Evolutionary conservation across 2,888 invertebrate genomes (phyloP), one percentile per base, ranked within the genome.

Genomic region (Myopa testacea): DNA sequence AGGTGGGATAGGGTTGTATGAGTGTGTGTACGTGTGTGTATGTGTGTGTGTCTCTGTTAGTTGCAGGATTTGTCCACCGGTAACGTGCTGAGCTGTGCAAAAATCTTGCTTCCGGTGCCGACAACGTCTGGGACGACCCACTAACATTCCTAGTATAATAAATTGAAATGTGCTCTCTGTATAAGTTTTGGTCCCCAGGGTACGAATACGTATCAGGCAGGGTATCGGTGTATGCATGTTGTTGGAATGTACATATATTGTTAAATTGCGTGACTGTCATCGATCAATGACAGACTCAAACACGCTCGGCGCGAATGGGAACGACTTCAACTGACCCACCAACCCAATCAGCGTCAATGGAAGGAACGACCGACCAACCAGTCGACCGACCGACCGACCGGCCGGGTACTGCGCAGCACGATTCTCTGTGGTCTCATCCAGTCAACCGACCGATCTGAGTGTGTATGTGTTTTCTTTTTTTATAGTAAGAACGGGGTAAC

Each of bases 231-330:
- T 45, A 10, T 26, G 26, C 19, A 19, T n/a, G 16, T 4, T 63
- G 34, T 73, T 7, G 4, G 37, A 37, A 10, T 65, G n/a, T 10
- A 55, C 5, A 52, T 74, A 67, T 78, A 76, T 63, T 58, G 76
- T 78, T 79, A 75, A 78, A 80, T 81, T 82, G 80, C 81, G 81
- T 82, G 81, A 82, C 81, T 80, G 78, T 78, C 81, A 82, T 82
- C 81, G 82, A 82, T 82, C 81, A 82, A 80, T 79, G 82, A 79
- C 81, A 80, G 81, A 78, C 45, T 45, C 45, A 81, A 77, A 58
- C 55, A 40, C 77, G 79, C 75, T 78, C 80, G 80, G 76, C 68
- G 73, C n/a, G 52, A 67, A 62, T 52, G 65, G 38, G 55, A 55
- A 55, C 4, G 52, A 50, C 55, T 19, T 52, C 67, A 34, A 12